A percentile compares a stretch with the other conserved stretches of the same genome.
These are phyloP conservation scores for Stenurella melanura DNA, from an alignment of 2,888 invertebrate species.

Conservation along the genomic window DNA sequence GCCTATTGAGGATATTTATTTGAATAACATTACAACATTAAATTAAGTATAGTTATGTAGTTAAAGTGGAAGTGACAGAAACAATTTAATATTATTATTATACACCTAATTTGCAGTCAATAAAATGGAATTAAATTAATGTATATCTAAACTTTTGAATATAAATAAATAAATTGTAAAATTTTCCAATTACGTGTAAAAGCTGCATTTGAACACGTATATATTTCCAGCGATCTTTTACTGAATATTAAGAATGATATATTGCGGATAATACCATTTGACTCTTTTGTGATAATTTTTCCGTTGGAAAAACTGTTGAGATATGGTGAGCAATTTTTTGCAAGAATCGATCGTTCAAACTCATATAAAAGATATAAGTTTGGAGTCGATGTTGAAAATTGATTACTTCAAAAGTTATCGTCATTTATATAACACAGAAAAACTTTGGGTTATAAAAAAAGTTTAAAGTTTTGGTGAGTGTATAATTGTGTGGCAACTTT, in stretches of 20 bases:
- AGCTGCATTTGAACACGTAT: neutral
- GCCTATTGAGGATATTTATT: too few relatives aligned
- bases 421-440: slow-evolving; percentile 55
- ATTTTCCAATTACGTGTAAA: too few relatives aligned
- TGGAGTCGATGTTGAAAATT: slow-evolving; percentile 54
- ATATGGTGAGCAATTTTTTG: slow-evolving; percentile 39
- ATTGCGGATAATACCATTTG: slow-evolving; percentile 16
- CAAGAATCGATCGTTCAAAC: slow-evolving; percentile 39
- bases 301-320: slow-evolving; percentile 37
- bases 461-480: slow-evolving; percentile 48
- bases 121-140: too few relatives aligned
- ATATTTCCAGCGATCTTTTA: slow-evolving; percentile 4
- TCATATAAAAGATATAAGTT: slow-evolving; percentile 48
- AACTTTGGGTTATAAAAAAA: slow-evolving; percentile 46
- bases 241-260: slow-evolving; percentile 27
- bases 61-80: too few relatives aligned
- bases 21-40: too few relatives aligned
- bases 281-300: slow-evolving; percentile 35
- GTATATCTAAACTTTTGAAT: too few relatives aligned
- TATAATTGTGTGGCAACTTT: slow-evolving; percentile 56
- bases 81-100: too few relatives aligned
- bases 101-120: too few relatives aligned
- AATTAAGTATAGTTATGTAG: too few relatives aligned
- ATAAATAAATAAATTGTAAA: too few relatives aligned
- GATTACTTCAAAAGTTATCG: slow-evolving; percentile 57